These are phyloP conservation scores for Drosophila tropicalis DNA, from an alignment of 1,140 invertebrate genomes.

Conservation along the genomic window DNA sequence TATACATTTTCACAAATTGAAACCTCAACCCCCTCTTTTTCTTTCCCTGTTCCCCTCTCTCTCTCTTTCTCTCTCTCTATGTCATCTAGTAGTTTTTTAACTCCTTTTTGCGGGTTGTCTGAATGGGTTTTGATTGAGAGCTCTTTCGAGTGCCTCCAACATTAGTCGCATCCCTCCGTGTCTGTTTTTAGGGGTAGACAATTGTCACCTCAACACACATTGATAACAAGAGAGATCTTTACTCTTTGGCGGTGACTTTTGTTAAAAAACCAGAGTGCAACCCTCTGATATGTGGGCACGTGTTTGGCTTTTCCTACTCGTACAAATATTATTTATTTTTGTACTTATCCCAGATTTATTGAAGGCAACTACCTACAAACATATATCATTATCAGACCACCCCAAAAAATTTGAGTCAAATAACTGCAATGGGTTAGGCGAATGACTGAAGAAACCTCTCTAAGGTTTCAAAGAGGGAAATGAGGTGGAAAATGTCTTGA, in stretches of 20 bases:
- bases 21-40: conserved; percentile 17
- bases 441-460: neutral
- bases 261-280: conserved; percentile 30
- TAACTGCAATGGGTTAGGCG: neutral
- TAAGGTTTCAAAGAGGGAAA: neutral
- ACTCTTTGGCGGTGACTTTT: conserved; percentile 45
- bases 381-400: neutral
- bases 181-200: conserved; percentile 13
- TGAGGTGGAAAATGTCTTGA: neutral
- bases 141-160: conserved; percentile 20
- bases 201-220: conserved; percentile 28
- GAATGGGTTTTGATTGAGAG: conserved; percentile 57
- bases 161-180: conserved; percentile 16
- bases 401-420: neutral
- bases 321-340: conserved; percentile 43
- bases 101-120: conserved; percentile 2
- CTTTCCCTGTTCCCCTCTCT: too few species aligned
- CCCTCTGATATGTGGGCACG: conserved; percentile 47
- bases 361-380: neutral
- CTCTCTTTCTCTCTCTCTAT: too few species aligned
- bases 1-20: conserved; percentile 18
- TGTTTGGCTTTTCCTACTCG: conserved; percentile 43
- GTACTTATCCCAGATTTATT: conserved; percentile 21
- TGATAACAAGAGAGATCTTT: conserved; percentile 26
- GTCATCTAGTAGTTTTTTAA: neutral